These are phyloP conservation scores for Empidonax traillii DNA, from an alignment of 2,113 vertebrate species.

Conservation along the genomic window DNA sequence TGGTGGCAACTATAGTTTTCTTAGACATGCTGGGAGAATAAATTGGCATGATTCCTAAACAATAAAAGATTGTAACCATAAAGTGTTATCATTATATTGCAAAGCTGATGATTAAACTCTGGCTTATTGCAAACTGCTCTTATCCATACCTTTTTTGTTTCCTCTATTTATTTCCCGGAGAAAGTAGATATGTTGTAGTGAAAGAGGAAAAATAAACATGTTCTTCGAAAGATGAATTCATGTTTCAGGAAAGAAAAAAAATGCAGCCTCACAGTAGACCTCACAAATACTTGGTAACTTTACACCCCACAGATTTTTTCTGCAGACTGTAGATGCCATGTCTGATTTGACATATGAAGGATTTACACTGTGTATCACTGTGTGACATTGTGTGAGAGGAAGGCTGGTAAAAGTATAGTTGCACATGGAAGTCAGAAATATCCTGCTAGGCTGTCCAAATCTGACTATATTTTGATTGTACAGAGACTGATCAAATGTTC, in stretches of 20 bases:
- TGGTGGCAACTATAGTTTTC: background rate
- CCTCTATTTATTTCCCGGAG: background rate
- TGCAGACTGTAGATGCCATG: conserved; percentile 61
- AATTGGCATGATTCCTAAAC: background rate
- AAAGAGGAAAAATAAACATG: conserved; percentile 13
- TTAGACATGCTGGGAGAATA: background rate
- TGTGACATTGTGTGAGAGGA: conserved; percentile 62
- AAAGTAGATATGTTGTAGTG: background rate
- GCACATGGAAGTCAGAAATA: conserved; percentile 68
- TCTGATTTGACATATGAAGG: conserved; percentile 66
- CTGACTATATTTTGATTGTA: conserved; percentile 67
- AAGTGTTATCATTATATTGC: background rate
- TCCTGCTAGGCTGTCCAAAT: conserved; percentile 59
- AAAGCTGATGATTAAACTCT: background rate
- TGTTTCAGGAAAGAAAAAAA: conserved; percentile 13
- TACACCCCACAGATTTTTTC: conserved; percentile 62
- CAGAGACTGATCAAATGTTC: conserved; percentile 51
- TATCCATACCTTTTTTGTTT: conserved; percentile 7
- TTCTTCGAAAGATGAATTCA: conserved; percentile 31
- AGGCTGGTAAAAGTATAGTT: conserved; percentile 62
- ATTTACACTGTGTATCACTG: conserved; percentile 63
- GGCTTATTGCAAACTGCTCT: background rate
- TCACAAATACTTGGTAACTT: conserved; percentile 66
- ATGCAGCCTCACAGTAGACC: conserved; percentile 51
- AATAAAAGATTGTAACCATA: background rate